A percentile compares a stretch with the other conserved stretches of the same genome.
These are phyloP conservation scores for Carcinoscorpius rotundicauda DNA, from an alignment of 1,140 invertebrate genomes.

Conservation along the genomic window DNA sequence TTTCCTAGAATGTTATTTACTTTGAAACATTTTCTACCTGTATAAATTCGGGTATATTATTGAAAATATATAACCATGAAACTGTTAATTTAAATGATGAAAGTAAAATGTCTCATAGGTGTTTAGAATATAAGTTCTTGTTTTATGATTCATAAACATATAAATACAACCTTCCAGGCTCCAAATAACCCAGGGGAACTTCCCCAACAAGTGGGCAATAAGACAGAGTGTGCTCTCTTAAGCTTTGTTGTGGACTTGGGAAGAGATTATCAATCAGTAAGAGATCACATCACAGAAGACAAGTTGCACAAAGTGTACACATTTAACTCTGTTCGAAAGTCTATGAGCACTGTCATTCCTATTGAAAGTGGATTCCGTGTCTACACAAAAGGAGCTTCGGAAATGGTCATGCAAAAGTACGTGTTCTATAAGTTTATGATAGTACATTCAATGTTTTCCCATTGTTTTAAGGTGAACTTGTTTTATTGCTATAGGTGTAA, in stretches of 20 bases:
- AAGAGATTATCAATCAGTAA: conserved; percentile 79
- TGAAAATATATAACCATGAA: too few species aligned
- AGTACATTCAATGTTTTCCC: too few species aligned
- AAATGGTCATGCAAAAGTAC: conserved; percentile 98
- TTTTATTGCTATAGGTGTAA: too few species aligned
- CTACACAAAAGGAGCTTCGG: conserved; percentile 96
- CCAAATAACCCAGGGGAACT: conserved; percentile 66
- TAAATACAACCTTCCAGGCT: conserved; percentile 26
- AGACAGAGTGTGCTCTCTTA: conserved; percentile 94
- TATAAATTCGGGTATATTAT: too few species aligned
- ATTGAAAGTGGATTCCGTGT: conserved; percentile 64
- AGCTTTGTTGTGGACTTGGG: conserved; percentile 83
- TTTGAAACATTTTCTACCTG: too few species aligned
- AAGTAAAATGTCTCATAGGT: too few species aligned
- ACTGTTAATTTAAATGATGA: too few species aligned
- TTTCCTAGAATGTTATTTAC: too few species aligned
- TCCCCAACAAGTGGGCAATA: conserved; percentile 93
- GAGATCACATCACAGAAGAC: conserved; percentile 81
- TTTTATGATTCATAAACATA: too few species aligned
- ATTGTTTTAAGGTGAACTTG: too few species aligned
- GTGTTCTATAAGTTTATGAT: conserved; percentile 47
- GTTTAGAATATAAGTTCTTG: too few species aligned
- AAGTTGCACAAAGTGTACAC: conserved; percentile 91
- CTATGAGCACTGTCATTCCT: conserved; percentile 92
- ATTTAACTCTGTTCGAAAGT: conserved; percentile 96